Evolutionary conservation across 30 jellyfish, hydroid and myxozoan species (phyloP).

Genomic region (Aurelia sp.): DNA sequence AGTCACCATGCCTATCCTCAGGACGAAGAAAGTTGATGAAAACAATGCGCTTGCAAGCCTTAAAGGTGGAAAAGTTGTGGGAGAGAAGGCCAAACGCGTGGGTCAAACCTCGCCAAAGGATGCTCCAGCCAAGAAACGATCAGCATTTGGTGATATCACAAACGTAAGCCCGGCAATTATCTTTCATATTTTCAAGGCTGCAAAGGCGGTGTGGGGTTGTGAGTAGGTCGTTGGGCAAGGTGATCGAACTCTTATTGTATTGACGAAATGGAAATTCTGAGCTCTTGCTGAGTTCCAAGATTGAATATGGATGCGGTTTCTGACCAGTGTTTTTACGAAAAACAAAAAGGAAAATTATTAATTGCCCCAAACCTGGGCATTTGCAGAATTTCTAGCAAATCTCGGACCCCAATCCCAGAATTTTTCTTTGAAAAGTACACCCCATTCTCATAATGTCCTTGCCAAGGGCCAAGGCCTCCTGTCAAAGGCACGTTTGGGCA

Average conservation of each 20-base stretch:
- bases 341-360: too few species aligned
- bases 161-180: slow-evolving; percentile 51
- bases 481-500: too few species aligned
- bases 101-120: slow-evolving; percentile 76
- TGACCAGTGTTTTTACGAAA: too few species aligned
- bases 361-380: too few species aligned
- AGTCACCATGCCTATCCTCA: background rate
- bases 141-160: slow-evolving; percentile 93
- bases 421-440: too few species aligned
- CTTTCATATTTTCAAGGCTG: background rate
- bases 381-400: too few species aligned
- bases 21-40: slow-evolving; percentile 11
- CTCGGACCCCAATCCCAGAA: too few species aligned
- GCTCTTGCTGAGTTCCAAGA: too few species aligned
- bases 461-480: too few species aligned
- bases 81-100: slow-evolving; percentile 57
- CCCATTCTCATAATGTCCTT: too few species aligned
- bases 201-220: background rate
- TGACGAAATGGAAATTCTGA: too few species aligned
- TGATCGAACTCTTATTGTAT: background rate
- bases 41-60: background rate
- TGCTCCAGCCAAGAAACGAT: slow-evolving; percentile 76
- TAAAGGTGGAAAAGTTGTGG: slow-evolving; percentile 5
- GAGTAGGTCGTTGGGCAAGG: background rate
- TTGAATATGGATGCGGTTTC: too few species aligned